Percentiles rank a stretch among this genome's conserved stretches.
Conservation (phyloP, 2,797 vertebrate species). For the Platalea minor region DNA sequence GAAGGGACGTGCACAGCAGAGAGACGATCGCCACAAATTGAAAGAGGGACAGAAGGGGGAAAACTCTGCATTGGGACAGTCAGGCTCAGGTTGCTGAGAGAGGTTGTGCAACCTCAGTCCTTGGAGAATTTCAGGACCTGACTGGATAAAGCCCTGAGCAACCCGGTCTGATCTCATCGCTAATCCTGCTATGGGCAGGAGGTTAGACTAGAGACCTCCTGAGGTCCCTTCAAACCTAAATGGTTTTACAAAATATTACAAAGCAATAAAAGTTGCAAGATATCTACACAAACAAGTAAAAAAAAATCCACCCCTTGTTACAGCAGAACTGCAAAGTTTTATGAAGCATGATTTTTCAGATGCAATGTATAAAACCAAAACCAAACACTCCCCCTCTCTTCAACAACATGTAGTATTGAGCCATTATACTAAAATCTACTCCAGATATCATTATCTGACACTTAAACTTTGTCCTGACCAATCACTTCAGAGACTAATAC, state of each 20-base stretch:
- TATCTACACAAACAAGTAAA: not conserved
- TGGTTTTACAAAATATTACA: not conserved
- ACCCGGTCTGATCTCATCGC: not conserved
- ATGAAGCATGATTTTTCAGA: not conserved
- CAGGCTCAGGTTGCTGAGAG: not conserved
- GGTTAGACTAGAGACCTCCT: not conserved
- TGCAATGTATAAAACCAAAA: not conserved
- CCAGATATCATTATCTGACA: not conserved
- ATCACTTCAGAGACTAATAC: not conserved
- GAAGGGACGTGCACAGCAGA: not conserved
- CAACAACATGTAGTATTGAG: not conserved
- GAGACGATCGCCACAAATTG: not conserved
- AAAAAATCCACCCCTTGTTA: not conserved
- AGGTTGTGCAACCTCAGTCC: not conserved
- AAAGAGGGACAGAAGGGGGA: not conserved
- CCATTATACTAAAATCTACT: not conserved
- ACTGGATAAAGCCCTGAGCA: not conserved
- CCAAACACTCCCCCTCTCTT: not conserved
- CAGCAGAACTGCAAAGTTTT: not conserved
- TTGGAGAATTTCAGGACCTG: not conserved
- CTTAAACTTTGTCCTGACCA: not conserved
- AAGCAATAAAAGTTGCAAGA: not conserved
- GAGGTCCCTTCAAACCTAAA: not conserved
- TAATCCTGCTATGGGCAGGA: not conserved
- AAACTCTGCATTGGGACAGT: not conserved